These are phyloP conservation scores for Radopholus similis DNA, from an alignment of 1,140 invertebrate genomes.

Conservation along the genomic window DNA sequence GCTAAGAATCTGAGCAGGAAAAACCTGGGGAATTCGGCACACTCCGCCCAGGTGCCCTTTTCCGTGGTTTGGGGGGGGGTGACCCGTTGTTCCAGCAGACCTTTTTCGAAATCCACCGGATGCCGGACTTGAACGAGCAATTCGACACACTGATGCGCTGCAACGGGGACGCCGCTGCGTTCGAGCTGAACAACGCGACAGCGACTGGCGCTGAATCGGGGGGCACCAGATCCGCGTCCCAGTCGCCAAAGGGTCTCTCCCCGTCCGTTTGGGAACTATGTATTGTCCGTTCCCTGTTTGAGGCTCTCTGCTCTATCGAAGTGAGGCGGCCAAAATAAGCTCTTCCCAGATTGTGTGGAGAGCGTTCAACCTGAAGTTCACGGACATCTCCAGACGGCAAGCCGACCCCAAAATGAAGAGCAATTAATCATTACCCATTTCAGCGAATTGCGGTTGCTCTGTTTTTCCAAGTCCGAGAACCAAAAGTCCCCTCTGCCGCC, in stretches of 20 bases:
- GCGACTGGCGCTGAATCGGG: neutral
- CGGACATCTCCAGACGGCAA: constrained; percentile 31
- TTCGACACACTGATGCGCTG: neutral
- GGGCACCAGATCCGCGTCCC: neutral
- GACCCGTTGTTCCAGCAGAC: constrained; percentile 15
- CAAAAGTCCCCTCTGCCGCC: constrained; percentile 16
- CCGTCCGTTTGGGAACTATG: neutral
- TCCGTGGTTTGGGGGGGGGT: neutral
- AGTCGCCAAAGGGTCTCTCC: neutral
- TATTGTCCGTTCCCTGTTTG: neutral
- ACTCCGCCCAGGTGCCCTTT: constrained; percentile 29
- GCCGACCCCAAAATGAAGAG: neutral
- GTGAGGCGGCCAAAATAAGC: constrained; percentile 40
- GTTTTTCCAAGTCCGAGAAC: neutral
- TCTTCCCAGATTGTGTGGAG: constrained; percentile 38
- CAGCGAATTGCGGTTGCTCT: constrained; percentile 1
- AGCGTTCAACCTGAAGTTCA: constrained; percentile 44
- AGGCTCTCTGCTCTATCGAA: constrained; percentile 42
- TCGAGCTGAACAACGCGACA: neutral
- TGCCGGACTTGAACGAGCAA: neutral
- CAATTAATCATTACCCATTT: neutral
- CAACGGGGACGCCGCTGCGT: neutral
- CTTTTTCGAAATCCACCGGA: constrained; percentile 47
- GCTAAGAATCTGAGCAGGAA: constrained; percentile 45
- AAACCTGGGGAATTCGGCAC: constrained; percentile 21